Evolutionary conservation across 2,113 vertebrate species (phyloP), one percentile per base, ranked within the genome.

Genomic region (Neolamprologus hecqui): DNA sequence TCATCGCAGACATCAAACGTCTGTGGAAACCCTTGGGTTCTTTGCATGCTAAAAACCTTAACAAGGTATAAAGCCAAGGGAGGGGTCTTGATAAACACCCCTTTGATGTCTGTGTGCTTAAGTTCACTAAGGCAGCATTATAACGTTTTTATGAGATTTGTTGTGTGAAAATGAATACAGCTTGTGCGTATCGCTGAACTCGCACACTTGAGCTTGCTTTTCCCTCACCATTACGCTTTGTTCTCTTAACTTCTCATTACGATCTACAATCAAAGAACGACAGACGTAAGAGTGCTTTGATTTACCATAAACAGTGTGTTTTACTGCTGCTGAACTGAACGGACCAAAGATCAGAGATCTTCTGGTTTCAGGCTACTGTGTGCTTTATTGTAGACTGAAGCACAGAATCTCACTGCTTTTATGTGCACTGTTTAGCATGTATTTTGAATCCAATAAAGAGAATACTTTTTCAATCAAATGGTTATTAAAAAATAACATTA

Each of bases 1-100:
- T 90, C 65, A 89, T 90, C 89, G 51, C 86, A 82, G 63, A 94
- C 93, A 92, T 94, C 94, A 96, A 95, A 94, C 91, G 33, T 84
- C n/a, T 80, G 40, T 79, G 80, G 84, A 92, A 86, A 57, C 83
- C 92, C 88, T 63, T 19, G 31, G 91, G 90, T 85, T 91, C 83
- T 58, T 9, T 23, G 65, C 42, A 73, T 57, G 60, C 83, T 88
- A 89, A 89, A 88, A 92, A 79, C 85, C 65, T 83, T 90, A 93
- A 92, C 90, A 90, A 93, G 93, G 93, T 93, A 84, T 31, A 65
- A 83, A 84, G 79, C 81, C 90, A 70, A 10, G 84, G 92, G 92
- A 89, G 84, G 91, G 85, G 68, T 85, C 81, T 92, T 42, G 17
- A 45, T 90, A 92, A 95, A 93, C 81, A 19, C 51, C 54, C 9